Evolutionary conservation across 2,113 vertebrate species (phyloP), one percentile per base, ranked within the genome.

Genomic region (Rhabdomys dilectus): DNA sequence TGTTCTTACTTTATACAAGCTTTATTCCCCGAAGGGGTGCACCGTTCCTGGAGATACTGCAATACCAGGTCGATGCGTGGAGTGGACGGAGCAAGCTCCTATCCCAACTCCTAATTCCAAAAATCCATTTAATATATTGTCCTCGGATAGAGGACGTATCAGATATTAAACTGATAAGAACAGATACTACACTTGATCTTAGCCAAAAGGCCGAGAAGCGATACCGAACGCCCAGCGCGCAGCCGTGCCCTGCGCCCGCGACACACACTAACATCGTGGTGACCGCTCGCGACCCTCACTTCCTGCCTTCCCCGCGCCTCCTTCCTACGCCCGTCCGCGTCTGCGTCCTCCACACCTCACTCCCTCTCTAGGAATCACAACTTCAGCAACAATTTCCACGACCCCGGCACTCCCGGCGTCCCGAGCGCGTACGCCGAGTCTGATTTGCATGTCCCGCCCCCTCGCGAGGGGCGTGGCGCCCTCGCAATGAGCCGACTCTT

Each of bases 151-250:
- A 89, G 88, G 56, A 89, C 88, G 72, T 76, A 89, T 76, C 88
- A 89, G 88, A 76, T 89, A 89, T 89, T 89, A 89, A 89, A 76
- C 88, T 89, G 88, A 89, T 89, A 89, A 89, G 88, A 89, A 89
- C 88, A 89, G 72, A 89, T 89, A 89, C 88, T 89, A 89, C 88
- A 89, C 88, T 89, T 89, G 88, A 89, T 89, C 88, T 89, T 89
- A 89, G 88, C 88, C 88, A 89, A 89, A 89, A 89, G 88, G 88
- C 72, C 88, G 70, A 89, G 70, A 89, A 89, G 87, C 87, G 70
- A 89, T 89, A 22, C 53, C 3, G 0, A 0, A 0, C 8, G 0
- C 0, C 0, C 3, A 1, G 0, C 21, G 0, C 51, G 48, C 68
- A 21, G 7, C 51, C 34, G 0, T 3, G 2, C 51, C 26, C 48